Percentiles rank a stretch among this genome's conserved stretches.
Conservation (phyloP, 2,888 invertebrate genomes). For the Drosophila incognita region DNA sequence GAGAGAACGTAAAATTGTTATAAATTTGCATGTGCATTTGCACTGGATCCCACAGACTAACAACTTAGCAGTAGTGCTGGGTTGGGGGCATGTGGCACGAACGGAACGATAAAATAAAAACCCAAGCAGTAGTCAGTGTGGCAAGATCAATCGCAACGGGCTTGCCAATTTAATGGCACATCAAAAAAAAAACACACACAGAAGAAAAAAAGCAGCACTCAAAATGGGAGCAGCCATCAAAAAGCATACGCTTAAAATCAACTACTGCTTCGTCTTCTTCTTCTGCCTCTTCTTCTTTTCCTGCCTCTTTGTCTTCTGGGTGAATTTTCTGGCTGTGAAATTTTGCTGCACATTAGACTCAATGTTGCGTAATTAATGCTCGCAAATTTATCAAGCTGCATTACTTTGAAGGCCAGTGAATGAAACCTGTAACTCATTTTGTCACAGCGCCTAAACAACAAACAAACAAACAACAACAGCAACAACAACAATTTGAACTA, state of each 20-base stretch:
- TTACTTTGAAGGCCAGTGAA: conserved; percentile 64
- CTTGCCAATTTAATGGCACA: conserved; percentile 73
- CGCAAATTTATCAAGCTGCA: conserved; percentile 79
- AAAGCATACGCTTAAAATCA: background rate
- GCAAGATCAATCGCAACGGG: conserved; percentile 74
- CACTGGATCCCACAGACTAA: conserved; percentile 14
- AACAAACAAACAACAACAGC: conserved; percentile 16
- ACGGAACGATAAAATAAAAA: conserved; percentile 57
- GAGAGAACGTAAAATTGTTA: conserved; percentile 79
- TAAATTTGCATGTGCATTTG: conserved; percentile 74
- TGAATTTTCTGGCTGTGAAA: background rate
- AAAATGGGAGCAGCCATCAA: conserved; percentile 6
- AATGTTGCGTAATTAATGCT: conserved; percentile 80
- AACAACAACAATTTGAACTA: conserved; percentile 46
- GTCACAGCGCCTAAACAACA: conserved; percentile 68
- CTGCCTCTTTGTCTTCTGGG: background rate
- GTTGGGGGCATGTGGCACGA: background rate
- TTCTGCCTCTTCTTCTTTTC: background rate
- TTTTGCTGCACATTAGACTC: conserved; percentile 39
- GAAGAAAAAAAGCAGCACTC: conserved; percentile 23
- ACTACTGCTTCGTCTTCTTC: background rate
- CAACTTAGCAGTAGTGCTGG: background rate
- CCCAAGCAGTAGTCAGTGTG: conserved; percentile 41
- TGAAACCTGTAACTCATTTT: conserved; percentile 78
- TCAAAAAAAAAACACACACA: conserved; percentile 51